Evolutionary conservation across 1,140 invertebrate genomes (phyloP).

Genomic region (Drosophila parvula): DNA sequence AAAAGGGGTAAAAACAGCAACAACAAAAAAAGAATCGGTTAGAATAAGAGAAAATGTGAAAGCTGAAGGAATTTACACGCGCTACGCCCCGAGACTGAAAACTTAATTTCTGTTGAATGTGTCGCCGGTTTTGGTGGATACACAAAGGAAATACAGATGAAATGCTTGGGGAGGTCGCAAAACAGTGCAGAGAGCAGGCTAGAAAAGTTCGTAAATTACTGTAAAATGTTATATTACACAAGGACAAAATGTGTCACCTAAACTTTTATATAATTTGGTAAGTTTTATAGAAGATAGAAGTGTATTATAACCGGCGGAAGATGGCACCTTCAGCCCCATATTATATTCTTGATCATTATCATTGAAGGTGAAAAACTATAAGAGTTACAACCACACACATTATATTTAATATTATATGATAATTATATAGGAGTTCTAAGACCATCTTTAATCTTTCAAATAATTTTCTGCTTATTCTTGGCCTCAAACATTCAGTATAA

Average conservation of each 20-base stretch:
- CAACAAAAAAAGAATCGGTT: neutral
- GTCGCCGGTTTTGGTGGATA: slow-evolving; percentile 25
- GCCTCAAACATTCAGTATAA: too few relatives aligned
- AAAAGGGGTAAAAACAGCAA: neutral
- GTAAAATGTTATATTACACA: slow-evolving; percentile 10
- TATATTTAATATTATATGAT: too few relatives aligned
- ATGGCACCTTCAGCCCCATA: too few relatives aligned
- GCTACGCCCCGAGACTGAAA: slow-evolving; percentile 37
- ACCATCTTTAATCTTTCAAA: too few relatives aligned
- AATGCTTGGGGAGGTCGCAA: slow-evolving; percentile 1
- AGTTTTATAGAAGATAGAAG: too few relatives aligned
- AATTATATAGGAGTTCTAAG: too few relatives aligned
- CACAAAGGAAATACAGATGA: slow-evolving; percentile 22
- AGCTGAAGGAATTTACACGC: slow-evolving; percentile 18
- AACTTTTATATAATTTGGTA: neutral
- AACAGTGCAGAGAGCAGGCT: neutral
- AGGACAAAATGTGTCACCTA: neutral
- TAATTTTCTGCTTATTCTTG: too few relatives aligned
- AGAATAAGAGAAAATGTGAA: slow-evolving; percentile 4
- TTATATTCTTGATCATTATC: too few relatives aligned
- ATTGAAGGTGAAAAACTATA: too few relatives aligned
- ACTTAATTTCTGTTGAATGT: slow-evolving; percentile 51
- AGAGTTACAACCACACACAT: too few relatives aligned
- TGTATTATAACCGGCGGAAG: too few relatives aligned
- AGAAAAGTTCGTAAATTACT: slow-evolving; percentile 7